Evolutionary conservation across 2,113 vertebrate genomes (phyloP).

Genomic region (Hipposideros armiger): DNA sequence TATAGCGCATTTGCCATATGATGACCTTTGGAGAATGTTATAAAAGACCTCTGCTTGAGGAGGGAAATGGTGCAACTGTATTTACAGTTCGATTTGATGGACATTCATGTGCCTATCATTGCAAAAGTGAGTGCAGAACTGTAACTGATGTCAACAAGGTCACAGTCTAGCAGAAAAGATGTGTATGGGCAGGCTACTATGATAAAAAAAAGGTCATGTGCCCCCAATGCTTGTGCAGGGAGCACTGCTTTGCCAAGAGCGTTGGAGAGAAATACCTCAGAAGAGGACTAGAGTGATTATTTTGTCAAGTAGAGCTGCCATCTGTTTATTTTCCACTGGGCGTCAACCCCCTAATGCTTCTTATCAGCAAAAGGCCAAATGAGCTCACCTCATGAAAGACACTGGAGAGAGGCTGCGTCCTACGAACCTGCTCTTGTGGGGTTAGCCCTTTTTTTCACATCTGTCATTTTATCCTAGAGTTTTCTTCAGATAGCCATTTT

Average conservation of each 20-base stretch:
- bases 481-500: slow-evolving; percentile 61
- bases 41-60: neutral
- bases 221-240: neutral
- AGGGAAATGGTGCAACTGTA: neutral
- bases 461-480: slow-evolving; percentile 36
- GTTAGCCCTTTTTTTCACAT: neutral
- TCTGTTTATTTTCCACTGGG: neutral
- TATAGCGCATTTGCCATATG: neutral
- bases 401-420: neutral
- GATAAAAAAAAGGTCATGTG: neutral
- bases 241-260: neutral
- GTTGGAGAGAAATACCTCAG: neutral
- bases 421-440: neutral
- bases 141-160: neutral
- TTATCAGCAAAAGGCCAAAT: neutral
- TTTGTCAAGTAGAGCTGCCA: neutral
- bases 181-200: neutral
- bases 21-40: neutral
- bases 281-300: neutral
- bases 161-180: neutral
- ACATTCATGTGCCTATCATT: neutral
- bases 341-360: neutral
- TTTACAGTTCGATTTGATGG: slow-evolving; percentile 18
- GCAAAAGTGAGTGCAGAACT: neutral
- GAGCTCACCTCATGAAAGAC: neutral